Conservation (phyloP, 2,888 invertebrate species). For the Meghimatium bilineatum region DNA sequence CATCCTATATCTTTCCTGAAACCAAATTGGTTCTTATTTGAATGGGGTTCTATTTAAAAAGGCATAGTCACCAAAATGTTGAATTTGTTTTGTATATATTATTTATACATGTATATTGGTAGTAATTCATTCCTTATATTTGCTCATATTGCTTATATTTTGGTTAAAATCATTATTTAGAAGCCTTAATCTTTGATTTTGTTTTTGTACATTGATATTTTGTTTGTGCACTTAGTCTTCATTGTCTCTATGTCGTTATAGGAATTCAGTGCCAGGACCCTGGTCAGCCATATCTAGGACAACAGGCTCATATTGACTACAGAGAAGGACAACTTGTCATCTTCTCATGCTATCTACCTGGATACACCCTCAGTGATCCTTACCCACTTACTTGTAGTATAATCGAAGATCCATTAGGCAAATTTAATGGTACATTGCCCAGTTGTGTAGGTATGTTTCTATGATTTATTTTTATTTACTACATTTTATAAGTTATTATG, state of each 20-base stretch:
- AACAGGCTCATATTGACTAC: slow-evolving; percentile 54
- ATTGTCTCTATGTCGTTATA: slow-evolving; percentile 32
- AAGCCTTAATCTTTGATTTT: no score
- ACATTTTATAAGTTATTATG: not conserved
- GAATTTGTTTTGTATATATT: no score
- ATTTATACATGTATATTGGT: no score
- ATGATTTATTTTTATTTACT: not conserved
- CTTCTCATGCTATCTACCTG: slow-evolving; percentile 58
- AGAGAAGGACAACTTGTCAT: slow-evolving; percentile 56
- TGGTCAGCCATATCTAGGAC: slow-evolving; percentile 61
- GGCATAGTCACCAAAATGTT: no score
- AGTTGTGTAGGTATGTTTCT: slow-evolving; percentile 58
- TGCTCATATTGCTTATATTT: no score
- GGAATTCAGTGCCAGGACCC: slow-evolving; percentile 66
- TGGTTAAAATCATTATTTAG: no score
- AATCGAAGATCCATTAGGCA: slow-evolving; percentile 40
- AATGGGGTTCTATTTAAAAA: no score
- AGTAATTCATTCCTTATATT: no score
- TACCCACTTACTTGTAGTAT: slow-evolving; percentile 56
- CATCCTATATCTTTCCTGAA: no score
- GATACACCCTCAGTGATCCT: slow-evolving; percentile 54
- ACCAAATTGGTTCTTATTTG: no score
- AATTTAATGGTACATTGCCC: slow-evolving; percentile 56
- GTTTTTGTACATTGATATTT: no score
- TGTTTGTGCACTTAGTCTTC: no score